phyloP scores from a whole-genome alignment of 92 coral and sea anemone species.

The Zoanthus solanderi region DNA sequence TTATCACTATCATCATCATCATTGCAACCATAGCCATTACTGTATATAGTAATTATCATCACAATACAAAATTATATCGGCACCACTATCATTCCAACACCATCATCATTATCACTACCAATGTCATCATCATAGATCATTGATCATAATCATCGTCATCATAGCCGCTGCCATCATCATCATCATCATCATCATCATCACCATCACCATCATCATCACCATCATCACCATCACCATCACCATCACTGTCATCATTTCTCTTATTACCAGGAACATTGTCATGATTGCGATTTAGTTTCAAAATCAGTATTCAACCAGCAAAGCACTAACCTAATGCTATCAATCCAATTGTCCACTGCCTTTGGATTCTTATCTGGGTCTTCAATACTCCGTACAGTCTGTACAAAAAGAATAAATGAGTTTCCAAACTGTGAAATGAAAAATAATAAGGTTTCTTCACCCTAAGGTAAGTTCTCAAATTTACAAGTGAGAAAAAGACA shows the following conservation, averaged over 20 bases:
- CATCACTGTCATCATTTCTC: background rate
- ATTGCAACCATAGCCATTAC: too few species aligned
- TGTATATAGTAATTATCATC: too few species aligned
- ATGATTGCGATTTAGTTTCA: background rate
- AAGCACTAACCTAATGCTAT: conserved; percentile 82
- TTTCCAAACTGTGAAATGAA: too few species aligned
- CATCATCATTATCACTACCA: background rate
- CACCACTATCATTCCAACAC: background rate
- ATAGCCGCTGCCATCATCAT: background rate
- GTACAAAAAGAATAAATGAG: background rate
- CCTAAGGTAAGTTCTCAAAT: too few species aligned
- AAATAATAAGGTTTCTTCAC: too few species aligned
- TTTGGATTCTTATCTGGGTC: conserved; percentile 97
- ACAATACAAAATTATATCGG: too few species aligned
- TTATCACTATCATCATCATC: too few species aligned
- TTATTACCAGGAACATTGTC: background rate
- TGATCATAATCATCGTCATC: background rate
- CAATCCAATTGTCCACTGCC: conserved; percentile 97
- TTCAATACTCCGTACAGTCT: conserved; percentile 95
- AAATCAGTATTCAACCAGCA: background rate
- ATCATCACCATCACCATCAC: background rate
- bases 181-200: background rate
- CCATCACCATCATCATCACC: background rate
- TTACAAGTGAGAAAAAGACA: too few species aligned
- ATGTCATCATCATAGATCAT: background rate